Conservation (phyloP, 2,888 invertebrate genomes). For the Tetranychus truncatus region DNA sequence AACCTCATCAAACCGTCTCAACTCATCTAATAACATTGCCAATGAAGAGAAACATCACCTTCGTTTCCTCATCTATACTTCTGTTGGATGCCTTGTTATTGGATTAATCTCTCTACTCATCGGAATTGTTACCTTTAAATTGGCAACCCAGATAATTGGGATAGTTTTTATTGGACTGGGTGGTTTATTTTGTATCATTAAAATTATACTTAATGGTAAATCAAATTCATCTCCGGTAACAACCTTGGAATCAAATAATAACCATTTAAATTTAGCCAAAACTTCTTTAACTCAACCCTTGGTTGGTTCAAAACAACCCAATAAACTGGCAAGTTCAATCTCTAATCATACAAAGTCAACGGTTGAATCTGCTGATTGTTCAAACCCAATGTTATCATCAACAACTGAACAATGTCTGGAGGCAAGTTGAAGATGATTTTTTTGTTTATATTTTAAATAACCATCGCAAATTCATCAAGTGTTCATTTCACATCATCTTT, state of each 20-base stretch:
- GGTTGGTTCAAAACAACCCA: background rate
- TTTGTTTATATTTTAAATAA: background rate
- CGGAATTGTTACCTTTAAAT: slow-evolving; percentile 23
- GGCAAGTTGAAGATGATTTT: background rate
- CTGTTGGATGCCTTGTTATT: slow-evolving; percentile 24
- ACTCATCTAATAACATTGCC: slow-evolving; percentile 14
- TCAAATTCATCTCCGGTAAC: background rate
- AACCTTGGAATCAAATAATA: background rate
- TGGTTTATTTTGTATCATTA: slow-evolving; percentile 25
- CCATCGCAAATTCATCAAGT: too few species aligned
- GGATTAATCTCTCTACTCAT: slow-evolving; percentile 25
- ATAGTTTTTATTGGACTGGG: slow-evolving; percentile 25
- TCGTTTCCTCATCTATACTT: slow-evolving; percentile 25
- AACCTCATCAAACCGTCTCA: background rate
- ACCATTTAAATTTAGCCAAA: background rate
- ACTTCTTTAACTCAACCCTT: background rate
- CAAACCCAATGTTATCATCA: background rate
- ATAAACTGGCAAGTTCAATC: background rate
- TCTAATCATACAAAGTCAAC: background rate
- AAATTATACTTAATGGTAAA: slow-evolving; percentile 18
- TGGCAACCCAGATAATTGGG: slow-evolving; percentile 24
- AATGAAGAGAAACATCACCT: slow-evolving; percentile 20
- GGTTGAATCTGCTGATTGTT: background rate
- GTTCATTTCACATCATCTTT: too few species aligned
- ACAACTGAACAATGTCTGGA: background rate